Evolutionary conservation across 2,113 vertebrate species (phyloP), one percentile per base, ranked within the genome.

Genomic region (Dermatemys mawii): DNA sequence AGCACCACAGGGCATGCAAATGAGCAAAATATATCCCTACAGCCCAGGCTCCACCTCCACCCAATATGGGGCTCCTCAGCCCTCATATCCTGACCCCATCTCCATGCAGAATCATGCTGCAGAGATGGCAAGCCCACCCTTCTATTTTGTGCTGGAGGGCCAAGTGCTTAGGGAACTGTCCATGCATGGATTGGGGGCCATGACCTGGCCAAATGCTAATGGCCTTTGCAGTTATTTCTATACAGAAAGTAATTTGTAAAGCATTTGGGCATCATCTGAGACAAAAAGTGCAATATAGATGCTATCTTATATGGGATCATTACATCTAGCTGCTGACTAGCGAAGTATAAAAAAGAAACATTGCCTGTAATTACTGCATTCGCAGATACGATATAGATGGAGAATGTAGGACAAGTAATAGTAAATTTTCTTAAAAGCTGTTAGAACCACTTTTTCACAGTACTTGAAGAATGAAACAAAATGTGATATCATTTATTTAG

Each of bases 341-440:
- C 24, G 8, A 1, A 50, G 29, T 78, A 4, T 19, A 86, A 83
- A 92, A 87, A 50, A 35, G 78, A 63, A 89, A 4, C 73, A 44
- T 19, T 35, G 54, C 48, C 78, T 60, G 24, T 57, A 87, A 89
- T 87, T 82, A 76, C 81, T 92, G 44, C 48, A 24, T 91, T 94
- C 53, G 46, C 50, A 75, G 44, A 22, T 27, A 24, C 35, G 46
- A 16, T 26, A 78, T 26, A 3, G 13, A 2, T 26, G 35, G 10
- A 41, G 9, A 4, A 9, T 27, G 12, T 80, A 70, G 84, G 89
- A 76, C 60, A 57, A 2, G 16, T 1, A 22, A 0, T 49, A 80
- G 49, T 87, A 4, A 6, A 8, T 88, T 79, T 12, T 88, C 41
- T 35, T 41, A 8, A 49, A 21, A 80, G 44, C 22, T 84, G 81